Base-by-base conservation (phyloP, 2,797 vertebrate species). In the Stomatorhinus walkeri region DNA sequence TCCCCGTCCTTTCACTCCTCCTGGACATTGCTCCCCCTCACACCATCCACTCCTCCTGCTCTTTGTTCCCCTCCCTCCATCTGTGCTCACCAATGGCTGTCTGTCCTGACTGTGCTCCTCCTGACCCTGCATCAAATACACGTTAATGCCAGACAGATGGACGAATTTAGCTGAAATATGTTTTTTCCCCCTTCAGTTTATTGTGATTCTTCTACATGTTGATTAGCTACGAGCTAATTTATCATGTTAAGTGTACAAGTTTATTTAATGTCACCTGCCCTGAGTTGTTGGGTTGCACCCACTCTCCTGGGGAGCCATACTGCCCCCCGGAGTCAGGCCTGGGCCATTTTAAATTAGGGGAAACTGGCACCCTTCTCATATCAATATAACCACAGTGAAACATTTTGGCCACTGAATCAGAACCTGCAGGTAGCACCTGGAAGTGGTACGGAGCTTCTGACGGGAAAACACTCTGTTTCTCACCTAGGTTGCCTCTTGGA, bases 401-500 rank as follows among this genome's bases (percentile, higher is more conserved):
- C 1, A 10, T 84, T 8, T 49, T 48, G 40, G 40, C n/a, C 40
- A 5, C 36, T 81, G 76, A 8, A n/a, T 1, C 2, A 0, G 19
- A 84, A 49, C 46, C n/a, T 24, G 16, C 19, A 51, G 19, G 4
- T 22, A 28, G 32, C 72, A 79, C 32, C 72, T 43, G 32, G 43
- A 43, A 79, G 2, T 3, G 14, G 72, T 36, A 43, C n/a, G 32
- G 68, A 72, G 10, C 32, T 76, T 48, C 14, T 81, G n/a, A 28
- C 9, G 22, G 43, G 4, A 51, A 56, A n/a, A 61, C 48, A 10
- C 40, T 14, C 6, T 2, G 2, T 87, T 36, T 61, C 16, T 64
- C 68, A 90, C 36, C 19, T 92, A 99, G 98, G 98, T 99, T 92
- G 97, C 98, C 32, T 97, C 98, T 51, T 99, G 98, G 98, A 99